Evolutionary conservation across 2,888 invertebrate species (phyloP).

Genomic region (Pandemis corylana): DNA sequence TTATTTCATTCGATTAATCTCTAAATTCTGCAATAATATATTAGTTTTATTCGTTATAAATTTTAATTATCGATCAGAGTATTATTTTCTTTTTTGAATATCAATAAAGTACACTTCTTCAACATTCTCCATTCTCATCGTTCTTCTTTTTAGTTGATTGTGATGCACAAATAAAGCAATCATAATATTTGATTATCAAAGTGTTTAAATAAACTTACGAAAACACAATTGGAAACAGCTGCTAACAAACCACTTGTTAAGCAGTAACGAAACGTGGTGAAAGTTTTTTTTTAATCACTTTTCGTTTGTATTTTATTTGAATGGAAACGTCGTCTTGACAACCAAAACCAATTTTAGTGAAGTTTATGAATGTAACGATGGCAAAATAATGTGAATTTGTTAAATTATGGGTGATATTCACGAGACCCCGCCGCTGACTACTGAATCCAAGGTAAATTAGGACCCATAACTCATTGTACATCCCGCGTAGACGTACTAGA

Average conservation of each 20-base stretch:
- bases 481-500: conserved; percentile 23
- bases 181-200: not conserved
- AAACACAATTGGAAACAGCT: not conserved
- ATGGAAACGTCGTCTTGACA: conserved; percentile 80
- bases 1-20: not conserved
- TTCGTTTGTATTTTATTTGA: conserved; percentile 72
- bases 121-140: no score
- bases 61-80: no score
- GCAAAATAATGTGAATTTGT: conserved; percentile 74
- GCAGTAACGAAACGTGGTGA: conserved; percentile 30
- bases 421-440: conserved; percentile 59
- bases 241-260: not conserved
- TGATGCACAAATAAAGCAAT: no score
- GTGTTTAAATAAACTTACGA: not conserved
- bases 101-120: no score
- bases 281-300: conserved; percentile 30
- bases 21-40: not conserved
- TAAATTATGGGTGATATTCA: conserved; percentile 81
- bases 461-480: conserved; percentile 40
- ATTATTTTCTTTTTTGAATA: no score
- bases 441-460: conserved; percentile 71
- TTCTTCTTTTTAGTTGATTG: no score
- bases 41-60: no score
- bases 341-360: conserved; percentile 70
- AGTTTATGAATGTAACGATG: conserved; percentile 67